phyloP scores from a whole-genome alignment of 2,797 vertebrate genomes.

The Lophius americanus region DNA sequence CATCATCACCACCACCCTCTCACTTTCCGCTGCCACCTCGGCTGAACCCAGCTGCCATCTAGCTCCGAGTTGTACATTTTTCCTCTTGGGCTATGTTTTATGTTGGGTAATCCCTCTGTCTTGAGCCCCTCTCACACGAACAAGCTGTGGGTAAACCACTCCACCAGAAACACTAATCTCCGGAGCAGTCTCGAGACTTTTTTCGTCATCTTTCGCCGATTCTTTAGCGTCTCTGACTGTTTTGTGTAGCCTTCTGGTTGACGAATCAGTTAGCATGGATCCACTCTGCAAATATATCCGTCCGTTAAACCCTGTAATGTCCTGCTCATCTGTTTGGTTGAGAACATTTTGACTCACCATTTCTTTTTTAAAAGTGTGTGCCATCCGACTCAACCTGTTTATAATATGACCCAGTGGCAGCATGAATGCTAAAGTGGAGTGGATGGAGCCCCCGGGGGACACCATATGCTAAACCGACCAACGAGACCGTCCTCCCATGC shows the following conservation, averaged over 20 bases:
- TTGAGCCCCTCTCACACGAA: slow-evolving; percentile 46
- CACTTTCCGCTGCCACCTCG: slow-evolving; percentile 56
- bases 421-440: too few relatives aligned
- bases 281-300: too few relatives aligned
- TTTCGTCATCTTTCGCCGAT: slow-evolving; percentile 13
- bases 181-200: slow-evolving; percentile 20
- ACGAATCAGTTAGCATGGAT: neutral
- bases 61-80: slow-evolving; percentile 49
- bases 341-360: too few relatives aligned
- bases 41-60: slow-evolving; percentile 60
- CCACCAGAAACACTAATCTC: slow-evolving; percentile 34
- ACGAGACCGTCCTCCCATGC: too few relatives aligned
- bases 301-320: too few relatives aligned
- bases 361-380: too few relatives aligned
- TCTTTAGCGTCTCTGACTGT: slow-evolving; percentile 9
- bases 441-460: too few relatives aligned
- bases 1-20: slow-evolving; percentile 57
- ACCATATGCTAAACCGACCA: too few relatives aligned
- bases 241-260: neutral
- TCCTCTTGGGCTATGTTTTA: slow-evolving; percentile 47
- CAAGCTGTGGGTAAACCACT: slow-evolving; percentile 49
- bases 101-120: slow-evolving; percentile 55
- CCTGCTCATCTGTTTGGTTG: too few relatives aligned
- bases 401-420: too few relatives aligned
- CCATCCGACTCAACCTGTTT: too few relatives aligned